These are phyloP conservation scores for Drosophila kikkawai DNA, from an alignment of 1,140 invertebrate genomes.

Conservation along the genomic window DNA sequence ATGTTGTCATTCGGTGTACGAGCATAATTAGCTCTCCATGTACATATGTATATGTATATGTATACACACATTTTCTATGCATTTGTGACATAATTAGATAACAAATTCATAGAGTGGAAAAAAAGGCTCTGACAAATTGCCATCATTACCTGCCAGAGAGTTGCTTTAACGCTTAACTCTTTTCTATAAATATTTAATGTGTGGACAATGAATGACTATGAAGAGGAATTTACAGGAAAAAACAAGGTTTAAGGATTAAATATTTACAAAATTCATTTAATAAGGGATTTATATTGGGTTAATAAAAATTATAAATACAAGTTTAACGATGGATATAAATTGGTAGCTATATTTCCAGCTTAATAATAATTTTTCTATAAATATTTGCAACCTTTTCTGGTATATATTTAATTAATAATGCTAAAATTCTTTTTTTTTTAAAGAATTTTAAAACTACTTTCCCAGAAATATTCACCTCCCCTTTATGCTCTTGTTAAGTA, in stretches of 20 bases:
- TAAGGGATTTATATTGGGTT: not conserved
- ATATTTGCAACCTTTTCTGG: not conserved
- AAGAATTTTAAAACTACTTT: too few relatives aligned
- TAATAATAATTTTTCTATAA: not conserved
- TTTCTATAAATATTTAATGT: conserved; percentile 13
- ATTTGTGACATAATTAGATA: conserved; percentile 50
- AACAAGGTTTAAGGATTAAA: not conserved
- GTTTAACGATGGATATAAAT: not conserved
- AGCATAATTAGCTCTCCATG: conserved; percentile 46
- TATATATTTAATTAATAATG: not conserved
- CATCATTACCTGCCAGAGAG: conserved; percentile 19
- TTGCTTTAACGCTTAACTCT: conserved; percentile 6
- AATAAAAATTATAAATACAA: not conserved
- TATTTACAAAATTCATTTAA: conserved; percentile 9
- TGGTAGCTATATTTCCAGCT: not conserved
- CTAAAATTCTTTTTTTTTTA: too few relatives aligned
- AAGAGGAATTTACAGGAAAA: not conserved
- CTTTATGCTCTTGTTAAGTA: conserved; percentile 6
- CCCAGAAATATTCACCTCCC: not conserved
- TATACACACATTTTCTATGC: conserved; percentile 9
- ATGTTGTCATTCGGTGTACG: conserved; percentile 20
- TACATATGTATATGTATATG: not conserved
- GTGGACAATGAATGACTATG: not conserved
- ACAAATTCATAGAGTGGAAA: conserved; percentile 8
- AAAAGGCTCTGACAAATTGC: conserved; percentile 29